Conservation (phyloP, 1,140 invertebrate genomes). For the Ooceraea biroi region DNA sequence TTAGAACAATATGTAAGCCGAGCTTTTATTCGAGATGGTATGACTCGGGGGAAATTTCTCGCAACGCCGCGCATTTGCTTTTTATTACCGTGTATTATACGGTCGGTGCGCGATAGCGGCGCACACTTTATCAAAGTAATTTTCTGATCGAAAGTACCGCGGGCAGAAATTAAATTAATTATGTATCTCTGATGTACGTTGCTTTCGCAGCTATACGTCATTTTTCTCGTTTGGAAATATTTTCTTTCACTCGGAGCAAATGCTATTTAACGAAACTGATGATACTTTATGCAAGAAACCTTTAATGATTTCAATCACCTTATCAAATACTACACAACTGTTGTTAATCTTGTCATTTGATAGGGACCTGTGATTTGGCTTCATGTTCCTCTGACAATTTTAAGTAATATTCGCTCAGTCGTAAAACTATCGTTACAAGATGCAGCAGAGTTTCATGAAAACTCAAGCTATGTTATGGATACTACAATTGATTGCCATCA, state of each 20-base stretch:
- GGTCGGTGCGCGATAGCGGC: background rate
- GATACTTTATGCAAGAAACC: too few relatives aligned
- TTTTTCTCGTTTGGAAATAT: background rate
- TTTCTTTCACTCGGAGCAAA: background rate
- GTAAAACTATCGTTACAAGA: background rate
- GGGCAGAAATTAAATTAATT: background rate
- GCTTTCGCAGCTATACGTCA: background rate
- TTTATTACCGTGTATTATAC: conserved; percentile 50
- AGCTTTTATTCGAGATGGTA: conserved; percentile 58
- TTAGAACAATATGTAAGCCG: conserved; percentile 61
- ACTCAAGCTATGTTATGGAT: background rate
- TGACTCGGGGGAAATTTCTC: conserved; percentile 58
- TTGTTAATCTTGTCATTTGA: too few relatives aligned
- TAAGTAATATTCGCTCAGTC: background rate
- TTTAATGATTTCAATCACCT: too few relatives aligned
- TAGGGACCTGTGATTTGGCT: too few relatives aligned
- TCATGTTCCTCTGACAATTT: too few relatives aligned
- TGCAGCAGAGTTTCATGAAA: background rate
- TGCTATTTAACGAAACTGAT: too few relatives aligned
- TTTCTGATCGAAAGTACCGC: background rate
- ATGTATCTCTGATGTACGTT: background rate
- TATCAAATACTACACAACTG: too few relatives aligned
- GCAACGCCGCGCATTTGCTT: conserved; percentile 26
- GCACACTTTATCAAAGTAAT: background rate
- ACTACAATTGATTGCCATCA: background rate